A percentile compares a stretch with the other conserved stretches of the same genome.
Conservation (phyloP, 2,113 vertebrate genomes). For the Poeciliopsis retropinna region DNA sequence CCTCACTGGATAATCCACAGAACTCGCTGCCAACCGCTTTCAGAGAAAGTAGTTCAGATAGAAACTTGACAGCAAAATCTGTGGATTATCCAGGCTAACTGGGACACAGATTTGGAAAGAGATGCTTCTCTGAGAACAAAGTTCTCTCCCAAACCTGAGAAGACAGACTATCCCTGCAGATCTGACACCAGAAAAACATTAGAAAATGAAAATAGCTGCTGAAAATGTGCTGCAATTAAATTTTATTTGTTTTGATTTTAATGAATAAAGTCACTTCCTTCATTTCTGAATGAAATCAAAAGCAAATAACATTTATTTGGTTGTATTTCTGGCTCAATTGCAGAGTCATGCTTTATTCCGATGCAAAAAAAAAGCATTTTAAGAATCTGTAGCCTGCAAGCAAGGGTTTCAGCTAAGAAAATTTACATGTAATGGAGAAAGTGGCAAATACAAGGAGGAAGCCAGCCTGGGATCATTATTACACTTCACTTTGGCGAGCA, state of each 20-base stretch:
- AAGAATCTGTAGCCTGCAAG: not conserved
- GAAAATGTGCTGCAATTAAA: not conserved
- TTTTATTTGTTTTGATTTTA: not conserved
- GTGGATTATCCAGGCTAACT: slow-evolving; percentile 32
- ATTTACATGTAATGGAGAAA: slow-evolving; percentile 22
- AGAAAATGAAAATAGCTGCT: not conserved
- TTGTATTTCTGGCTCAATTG: slow-evolving; percentile 1
- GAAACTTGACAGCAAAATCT: slow-evolving; percentile 33
- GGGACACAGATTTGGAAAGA: slow-evolving; percentile 22
- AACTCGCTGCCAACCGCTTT: slow-evolving; percentile 12
- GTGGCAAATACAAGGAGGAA: slow-evolving; percentile 15
- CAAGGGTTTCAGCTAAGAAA: slow-evolving; percentile 11
- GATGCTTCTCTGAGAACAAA: not conserved
- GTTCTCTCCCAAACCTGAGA: slow-evolving; percentile 5
- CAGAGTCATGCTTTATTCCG: not conserved
- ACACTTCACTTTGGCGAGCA: slow-evolving; percentile 25
- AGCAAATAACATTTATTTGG: not conserved
- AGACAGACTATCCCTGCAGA: not conserved
- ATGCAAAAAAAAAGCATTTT: not conserved
- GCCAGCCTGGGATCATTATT: slow-evolving; percentile 35
- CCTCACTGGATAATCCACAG: slow-evolving; percentile 19
- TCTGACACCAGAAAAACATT: not conserved
- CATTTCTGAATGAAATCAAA: not conserved
- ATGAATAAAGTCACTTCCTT: not conserved
- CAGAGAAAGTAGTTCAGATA: slow-evolving; percentile 40